phyloP scores from a whole-genome alignment of 1,140 invertebrate genomes.

The Dendrolimus kikuchii region DNA sequence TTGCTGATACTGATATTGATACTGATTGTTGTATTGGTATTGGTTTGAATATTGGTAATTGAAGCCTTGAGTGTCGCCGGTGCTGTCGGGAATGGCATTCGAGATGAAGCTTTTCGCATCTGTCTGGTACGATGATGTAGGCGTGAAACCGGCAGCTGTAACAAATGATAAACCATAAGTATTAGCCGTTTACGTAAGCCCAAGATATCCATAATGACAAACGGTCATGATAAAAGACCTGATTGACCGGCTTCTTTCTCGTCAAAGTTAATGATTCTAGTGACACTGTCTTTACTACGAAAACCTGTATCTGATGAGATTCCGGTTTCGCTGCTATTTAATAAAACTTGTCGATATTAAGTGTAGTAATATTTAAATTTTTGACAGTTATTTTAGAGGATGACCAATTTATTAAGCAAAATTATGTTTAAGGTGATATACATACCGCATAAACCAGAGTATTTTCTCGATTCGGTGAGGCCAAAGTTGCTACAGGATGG shows the following conservation, averaged over 20 bases:
- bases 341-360: no score
- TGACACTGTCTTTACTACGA: no score
- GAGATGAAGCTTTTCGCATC: slow-evolving; percentile 56
- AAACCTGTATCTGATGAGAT: no score
- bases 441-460: slow-evolving; percentile 85
- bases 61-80: slow-evolving; percentile 40
- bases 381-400: no score
- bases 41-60: slow-evolving; percentile 49
- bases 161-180: slow-evolving; percentile 16
- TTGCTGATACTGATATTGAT: slow-evolving; percentile 50
- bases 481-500: slow-evolving; percentile 81
- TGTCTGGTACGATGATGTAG: slow-evolving; percentile 49
- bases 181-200: no score
- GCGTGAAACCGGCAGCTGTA: slow-evolving; percentile 49
- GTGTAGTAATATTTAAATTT: no score
- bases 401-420: no score
- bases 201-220: no score
- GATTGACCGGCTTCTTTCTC: no score
- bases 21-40: slow-evolving; percentile 56
- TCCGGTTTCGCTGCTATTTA: no score
- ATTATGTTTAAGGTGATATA: slow-evolving; percentile 20
- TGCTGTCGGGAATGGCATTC: slow-evolving; percentile 63
- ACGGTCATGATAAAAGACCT: no score
- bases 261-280: no score
- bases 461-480: slow-evolving; percentile 79